These are phyloP conservation scores for Alsophila aescularia DNA, from an alignment of 2,888 invertebrate species.

Conservation along the genomic window DNA sequence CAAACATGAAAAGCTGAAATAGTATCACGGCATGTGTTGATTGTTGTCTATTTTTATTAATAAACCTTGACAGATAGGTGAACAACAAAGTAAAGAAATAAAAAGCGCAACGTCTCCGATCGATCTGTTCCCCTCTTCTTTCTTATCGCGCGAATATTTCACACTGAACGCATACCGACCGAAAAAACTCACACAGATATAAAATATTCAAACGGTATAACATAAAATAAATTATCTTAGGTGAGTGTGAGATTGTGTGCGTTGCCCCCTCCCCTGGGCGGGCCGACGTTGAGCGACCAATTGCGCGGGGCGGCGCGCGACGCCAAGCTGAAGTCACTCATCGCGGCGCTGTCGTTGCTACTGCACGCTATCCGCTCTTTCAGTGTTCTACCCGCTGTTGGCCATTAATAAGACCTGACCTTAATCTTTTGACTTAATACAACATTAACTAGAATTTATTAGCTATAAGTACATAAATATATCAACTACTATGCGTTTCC, in stretches of 20 bases:
- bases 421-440: constrained; percentile 55
- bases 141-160: constrained; percentile 85
- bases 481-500: too few relatives aligned
- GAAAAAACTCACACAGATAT: constrained; percentile 85
- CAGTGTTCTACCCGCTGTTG: constrained; percentile 34
- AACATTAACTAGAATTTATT: constrained; percentile 35
- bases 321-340: constrained; percentile 71
- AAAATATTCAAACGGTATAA: constrained; percentile 85
- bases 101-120: constrained; percentile 81
- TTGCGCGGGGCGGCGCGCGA: constrained; percentile 84
- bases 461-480: not conserved
- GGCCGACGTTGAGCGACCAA: constrained; percentile 75
- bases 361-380: constrained; percentile 28
- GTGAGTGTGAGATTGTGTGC: constrained; percentile 77
- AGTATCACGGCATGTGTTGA: too few relatives aligned
- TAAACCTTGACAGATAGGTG: constrained; percentile 51
- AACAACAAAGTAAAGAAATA: constrained; percentile 68
- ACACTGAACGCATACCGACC: constrained; percentile 83
- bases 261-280: constrained; percentile 81
- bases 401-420: constrained; percentile 53
- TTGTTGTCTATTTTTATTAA: not conserved
- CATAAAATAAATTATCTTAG: constrained; percentile 85
- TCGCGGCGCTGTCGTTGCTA: constrained; percentile 58
- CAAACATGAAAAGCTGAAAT: too few relatives aligned
- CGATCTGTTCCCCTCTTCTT: constrained; percentile 84